These are phyloP conservation scores for Agrotis segetum DNA, from an alignment of 2,888 invertebrate genomes.

Conservation along the genomic window DNA sequence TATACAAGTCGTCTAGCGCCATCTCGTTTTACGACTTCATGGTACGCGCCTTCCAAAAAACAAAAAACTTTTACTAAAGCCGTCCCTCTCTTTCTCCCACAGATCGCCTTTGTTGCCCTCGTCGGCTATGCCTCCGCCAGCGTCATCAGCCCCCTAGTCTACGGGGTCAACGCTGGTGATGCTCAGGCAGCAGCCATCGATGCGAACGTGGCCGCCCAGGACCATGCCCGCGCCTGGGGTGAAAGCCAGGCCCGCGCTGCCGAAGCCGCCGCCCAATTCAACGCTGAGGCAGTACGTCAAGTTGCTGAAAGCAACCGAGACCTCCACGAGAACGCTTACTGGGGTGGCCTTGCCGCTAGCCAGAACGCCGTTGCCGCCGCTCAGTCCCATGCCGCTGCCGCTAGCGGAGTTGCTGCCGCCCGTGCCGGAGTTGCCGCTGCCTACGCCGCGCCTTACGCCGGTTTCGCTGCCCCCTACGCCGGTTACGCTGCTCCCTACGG, in stretches of 20 bases:
- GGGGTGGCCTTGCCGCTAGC: slow-evolving; percentile 83
- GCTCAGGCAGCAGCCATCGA: slow-evolving; percentile 87
- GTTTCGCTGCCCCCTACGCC: slow-evolving; percentile 51
- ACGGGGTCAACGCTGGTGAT: slow-evolving; percentile 85
- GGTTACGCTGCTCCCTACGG: slow-evolving; percentile 50
- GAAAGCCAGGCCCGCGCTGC: slow-evolving; percentile 83
- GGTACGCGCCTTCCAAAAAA: too few species aligned
- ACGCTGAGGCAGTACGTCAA: slow-evolving; percentile 81
- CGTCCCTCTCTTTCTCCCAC: slow-evolving; percentile 41
- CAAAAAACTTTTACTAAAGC: not conserved
- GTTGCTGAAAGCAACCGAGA: slow-evolving; percentile 83
- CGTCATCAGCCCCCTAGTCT: slow-evolving; percentile 78
- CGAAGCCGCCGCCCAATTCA: slow-evolving; percentile 82
- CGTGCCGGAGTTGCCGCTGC: slow-evolving; percentile 39
- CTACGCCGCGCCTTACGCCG: slow-evolving; percentile 50
- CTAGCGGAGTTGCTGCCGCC: slow-evolving; percentile 77
- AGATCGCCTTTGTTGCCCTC: slow-evolving; percentile 88
- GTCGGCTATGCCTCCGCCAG: slow-evolving; percentile 89
- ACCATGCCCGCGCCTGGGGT: slow-evolving; percentile 80
- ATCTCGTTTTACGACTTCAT: too few species aligned
- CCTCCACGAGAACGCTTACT: slow-evolving; percentile 86
- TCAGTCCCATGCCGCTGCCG: slow-evolving; percentile 85
- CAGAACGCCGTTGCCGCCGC: slow-evolving; percentile 87
- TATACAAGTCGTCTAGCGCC: too few species aligned
- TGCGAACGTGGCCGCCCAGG: slow-evolving; percentile 83